phyloP scores from a whole-genome alignment of 1,140 invertebrate genomes.

The Drosophila kohkoa region DNA sequence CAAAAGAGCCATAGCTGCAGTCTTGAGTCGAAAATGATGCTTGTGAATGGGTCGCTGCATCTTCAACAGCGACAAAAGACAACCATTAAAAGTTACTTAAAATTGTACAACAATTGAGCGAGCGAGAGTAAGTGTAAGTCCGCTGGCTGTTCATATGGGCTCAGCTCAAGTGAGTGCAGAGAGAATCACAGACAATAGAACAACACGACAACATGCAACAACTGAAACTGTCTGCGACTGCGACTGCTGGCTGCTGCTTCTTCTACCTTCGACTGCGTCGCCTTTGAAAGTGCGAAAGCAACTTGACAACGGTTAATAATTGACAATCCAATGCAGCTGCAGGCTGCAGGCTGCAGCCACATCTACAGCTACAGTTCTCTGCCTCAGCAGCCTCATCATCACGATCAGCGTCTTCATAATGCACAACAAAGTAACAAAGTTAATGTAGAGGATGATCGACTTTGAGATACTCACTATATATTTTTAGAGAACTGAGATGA shows the following conservation, averaged over 20 bases:
- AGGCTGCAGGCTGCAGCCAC: constrained; percentile 25
- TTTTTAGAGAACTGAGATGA: too few relatives aligned
- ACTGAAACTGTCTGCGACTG: constrained; percentile 25
- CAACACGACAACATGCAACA: constrained; percentile 41
- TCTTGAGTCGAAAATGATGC: constrained; percentile 26
- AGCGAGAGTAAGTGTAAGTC: neutral
- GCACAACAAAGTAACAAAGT: neutral
- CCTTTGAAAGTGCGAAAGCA: constrained; percentile 71
- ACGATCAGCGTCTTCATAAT: constrained; percentile 8
- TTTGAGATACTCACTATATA: neutral
- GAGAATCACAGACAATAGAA: constrained; percentile 79
- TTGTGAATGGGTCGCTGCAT: constrained; percentile 23
- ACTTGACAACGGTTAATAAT: constrained; percentile 71
- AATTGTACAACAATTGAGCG: constrained; percentile 57
- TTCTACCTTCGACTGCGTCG: constrained; percentile 42
- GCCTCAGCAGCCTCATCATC: neutral
- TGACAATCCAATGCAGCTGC: constrained; percentile 68
- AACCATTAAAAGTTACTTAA: constrained; percentile 70
- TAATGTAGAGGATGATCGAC: neutral
- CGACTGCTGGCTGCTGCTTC: constrained; percentile 23
- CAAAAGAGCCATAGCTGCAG: constrained; percentile 33
- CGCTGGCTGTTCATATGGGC: constrained; percentile 7
- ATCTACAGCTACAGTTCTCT: neutral
- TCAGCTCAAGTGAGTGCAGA: constrained; percentile 73
- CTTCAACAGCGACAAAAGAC: constrained; percentile 44